Base-by-base conservation (phyloP, 1,140 invertebrate genomes). In the Aplysia californica region DNA sequence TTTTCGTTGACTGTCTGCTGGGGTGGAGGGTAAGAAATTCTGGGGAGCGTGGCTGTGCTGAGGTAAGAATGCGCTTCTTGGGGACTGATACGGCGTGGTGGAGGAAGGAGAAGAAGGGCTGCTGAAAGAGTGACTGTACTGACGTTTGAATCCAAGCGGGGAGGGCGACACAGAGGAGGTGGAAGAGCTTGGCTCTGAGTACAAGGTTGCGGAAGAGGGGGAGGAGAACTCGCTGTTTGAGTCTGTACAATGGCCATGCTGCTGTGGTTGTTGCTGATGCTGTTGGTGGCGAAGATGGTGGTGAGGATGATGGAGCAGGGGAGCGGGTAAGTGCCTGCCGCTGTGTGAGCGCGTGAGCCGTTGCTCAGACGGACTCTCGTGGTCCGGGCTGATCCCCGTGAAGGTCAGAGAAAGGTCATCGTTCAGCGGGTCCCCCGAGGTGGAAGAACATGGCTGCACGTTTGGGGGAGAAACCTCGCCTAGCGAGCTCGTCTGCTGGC, bases 401-500 rank as follows among this genome's bases (percentile, higher is more conserved):
- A n/a, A 31, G 1, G 59, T 44, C 38, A 74, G 41, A 3, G 58
- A 64, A 39, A 4, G 29, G 44, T 66, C 39, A 41, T 67, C 38
- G 21, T 44, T 36, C 21, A 38, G n/a, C 55, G 41, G 59, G 33
- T 73, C 73, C 26, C 29, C 55, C 18, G 71, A 75, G 70, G 41
- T 76, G 64, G 69, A 76, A n/a, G 80, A 65, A 33, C 77, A 72
- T 35, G 59, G 73, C 26, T 71, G 58, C n/a, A 65, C 50, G 35
- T 79, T 74, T 35, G 29, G 55, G 33, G 31, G 33, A 5, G 65
- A 50, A 21, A 23, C 66, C 23, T 38, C 44, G 33, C 59, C 65
- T n/a, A 26, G 21, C 5, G 79, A 67, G 15, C 58, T 31, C 39
- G 85, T n/a, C n/a, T n/a, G 39, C 18, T 83, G 84, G 26, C 64